Base-by-base conservation (phyloP, 2,888 invertebrate genomes). In the Eupithecia abbreviata region DNA sequence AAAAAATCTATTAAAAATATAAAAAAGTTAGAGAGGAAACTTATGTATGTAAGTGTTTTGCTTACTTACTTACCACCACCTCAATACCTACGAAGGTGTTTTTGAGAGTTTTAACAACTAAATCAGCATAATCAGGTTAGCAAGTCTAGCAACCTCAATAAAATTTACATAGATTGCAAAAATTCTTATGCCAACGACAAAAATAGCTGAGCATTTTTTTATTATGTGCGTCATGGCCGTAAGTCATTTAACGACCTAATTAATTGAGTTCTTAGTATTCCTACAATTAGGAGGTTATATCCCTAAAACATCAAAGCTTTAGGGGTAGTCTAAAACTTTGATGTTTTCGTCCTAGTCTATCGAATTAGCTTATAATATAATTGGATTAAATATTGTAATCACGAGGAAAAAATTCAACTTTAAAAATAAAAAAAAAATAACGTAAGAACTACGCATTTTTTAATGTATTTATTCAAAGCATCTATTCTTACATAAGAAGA, bases 351-450 rank as follows among this genome's bases (percentile, higher is more conserved):
- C 18, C 58, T 10, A 58, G 58, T 30, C 10, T 62, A 30, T 62
- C 10, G 10, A 18, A 12, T 30, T 62, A 62, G 15, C 66, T 58
- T 4, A 70, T 71, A 80, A 78, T 79, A 73, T 51, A n/a, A 51
- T 51, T 76, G 77, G 76, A 42, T 74, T 73, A 78, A 80, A 82
- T 77, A 76, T 79, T 79, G 78, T 76, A 49, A 68, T 43, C 47
- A 15, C 67, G 71, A 75, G 65, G 74, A 72, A 30, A 30, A 30
- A 30, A 30, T 30, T 30, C 30, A 30, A 30, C 30, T 30, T 30
- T 30, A 30, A 30, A 30, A 30, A n/a, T n/a, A n/a, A n/a, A n/a
- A n/a, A n/a, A n/a, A n/a, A n/a, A n/a, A 30, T 30, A 30, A 30
- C 30, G 30, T 30, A 30, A 30, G 30, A 30, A 30, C 30, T 30